Base-by-base conservation (phyloP, 2,113 vertebrate genomes). In the Sciurus niger region DNA sequence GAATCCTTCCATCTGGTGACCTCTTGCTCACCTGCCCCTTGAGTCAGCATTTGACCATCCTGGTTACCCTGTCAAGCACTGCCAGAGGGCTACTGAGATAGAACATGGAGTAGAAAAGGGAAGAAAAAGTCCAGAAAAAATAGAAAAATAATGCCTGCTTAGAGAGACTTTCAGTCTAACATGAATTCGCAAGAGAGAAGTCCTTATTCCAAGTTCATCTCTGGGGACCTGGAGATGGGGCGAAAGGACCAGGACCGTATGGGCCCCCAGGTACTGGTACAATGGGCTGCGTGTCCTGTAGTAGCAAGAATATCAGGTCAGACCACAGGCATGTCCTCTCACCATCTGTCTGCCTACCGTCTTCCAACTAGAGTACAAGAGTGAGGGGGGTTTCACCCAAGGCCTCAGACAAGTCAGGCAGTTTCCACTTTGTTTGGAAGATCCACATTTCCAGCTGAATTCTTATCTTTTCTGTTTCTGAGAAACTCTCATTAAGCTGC, bases 161-260 rank as follows among this genome's bases (percentile, higher is more conserved):
- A 8, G 86, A 85, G 83, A 89, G 43, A 48, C 78, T 37, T 70
- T 28, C 1, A 48, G 63, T 60, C 51, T 9, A 46, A 14, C 72
- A 34, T 78, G 51, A 91, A 70, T 85, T 85, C 80, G 46, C 68
- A 95, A 74, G 67, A 68, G 67, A 68, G 16, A 77, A 85, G 65
- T 70, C 85, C 40, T 80, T 55, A n/a, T 85, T 88, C 92, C 70
- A 37, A 3, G 28, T 78, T 20, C 22, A 18, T 76, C 84, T 55
- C 2, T 16, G 53, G 25, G 48, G 14, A 16, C 43, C 51, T 43
- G 6, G 68, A 83, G 18, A 11, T 40, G 4, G 48, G 18, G 37
- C 3, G 28, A 22, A 55, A 76, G 46, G 77, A 34, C 37, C 22
- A 14, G 84, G 16, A 25, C 32, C 20, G 12, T 9, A 7, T 32